Evolutionary conservation across 2,888 invertebrate genomes (phyloP), one percentile per base, ranked within the genome.

Genomic region (Sesia apiformis): DNA sequence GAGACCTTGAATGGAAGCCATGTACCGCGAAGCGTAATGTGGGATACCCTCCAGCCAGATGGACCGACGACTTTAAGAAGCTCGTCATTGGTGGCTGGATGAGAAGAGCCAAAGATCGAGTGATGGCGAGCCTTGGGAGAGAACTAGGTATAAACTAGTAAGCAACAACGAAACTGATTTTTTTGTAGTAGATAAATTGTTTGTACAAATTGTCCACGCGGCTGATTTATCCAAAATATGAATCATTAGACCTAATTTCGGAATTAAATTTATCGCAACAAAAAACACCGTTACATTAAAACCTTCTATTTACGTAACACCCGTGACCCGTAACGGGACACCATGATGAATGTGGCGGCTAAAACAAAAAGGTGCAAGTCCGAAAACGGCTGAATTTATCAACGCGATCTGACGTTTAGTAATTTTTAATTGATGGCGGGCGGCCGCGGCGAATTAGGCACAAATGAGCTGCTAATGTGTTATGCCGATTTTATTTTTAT

Each of bases 391-490:
- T 66, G 63, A 77, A 86, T 85, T 78, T 79, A 85, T 84, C 78
- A 83, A 72, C 71, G 58, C 53, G 58, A 61, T 63, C 72, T 76
- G 84, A 78, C 84, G 78, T 72, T 69, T 70, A 63, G 66, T 74
- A 74, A 75, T 77, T 78, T 66, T 81, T 82, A 81, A 84, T 85
- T 75, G 72, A 78, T 73, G 70, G 63, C 63, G 73, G 75, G 78
- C 78, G 77, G 70, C 81, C 78, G 79, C 74, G 77, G 68, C 75
- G 72, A 78, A 84, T 85, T 72, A 74, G 66, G 64, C 68, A 70
- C 71, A 76, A 77, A 82, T 81, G 72, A 81, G 70, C 77, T 74
- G 79, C 69, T 83, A 83, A 85, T 82, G 75, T 70, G 74, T 73
- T 73, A 63, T 60, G 71, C 66, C 57, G 57, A 63, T 74, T 76